Conservation (phyloP, 2,797 vertebrate genomes). For the Tympanoctomys barrerae region DNA sequence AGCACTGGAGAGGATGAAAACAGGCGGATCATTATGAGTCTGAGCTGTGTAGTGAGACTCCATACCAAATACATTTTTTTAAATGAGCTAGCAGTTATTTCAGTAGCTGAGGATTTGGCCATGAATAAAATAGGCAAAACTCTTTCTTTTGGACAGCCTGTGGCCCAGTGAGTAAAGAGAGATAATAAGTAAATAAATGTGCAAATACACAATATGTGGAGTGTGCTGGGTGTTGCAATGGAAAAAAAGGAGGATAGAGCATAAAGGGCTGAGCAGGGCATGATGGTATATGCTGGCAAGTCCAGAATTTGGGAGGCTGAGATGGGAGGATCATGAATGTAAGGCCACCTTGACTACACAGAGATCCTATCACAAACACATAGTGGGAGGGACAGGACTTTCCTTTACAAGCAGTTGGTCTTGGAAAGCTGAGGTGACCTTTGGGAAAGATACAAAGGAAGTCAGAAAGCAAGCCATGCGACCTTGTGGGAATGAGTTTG, state of each 20-base stretch:
- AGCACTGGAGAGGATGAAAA: too few species aligned
- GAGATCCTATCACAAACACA: not conserved
- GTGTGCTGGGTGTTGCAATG: not conserved
- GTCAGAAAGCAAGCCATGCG: not conserved
- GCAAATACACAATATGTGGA: not conserved
- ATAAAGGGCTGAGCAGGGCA: not conserved
- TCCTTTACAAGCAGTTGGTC: not conserved
- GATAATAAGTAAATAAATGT: not conserved
- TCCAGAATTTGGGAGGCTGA: not conserved
- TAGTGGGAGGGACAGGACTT: not conserved
- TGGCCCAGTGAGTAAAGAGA: not conserved
- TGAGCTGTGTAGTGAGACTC: too few species aligned
- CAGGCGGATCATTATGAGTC: too few species aligned
- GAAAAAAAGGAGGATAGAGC: not conserved
- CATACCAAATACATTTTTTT: too few species aligned
- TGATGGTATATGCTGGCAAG: not conserved
- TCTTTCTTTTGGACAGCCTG: not conserved
- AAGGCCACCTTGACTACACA: not conserved
- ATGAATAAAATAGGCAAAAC: not conserved
- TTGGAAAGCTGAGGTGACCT: not conserved
- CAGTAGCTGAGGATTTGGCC: not conserved
- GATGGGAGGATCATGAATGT: not conserved
- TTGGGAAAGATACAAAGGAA: not conserved
- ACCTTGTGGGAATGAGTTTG: not conserved
- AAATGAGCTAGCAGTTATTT: slow-evolving; percentile 18